phyloP scores from a whole-genome alignment of 2,797 vertebrate genomes.

The Synanceia verrucosa region DNA sequence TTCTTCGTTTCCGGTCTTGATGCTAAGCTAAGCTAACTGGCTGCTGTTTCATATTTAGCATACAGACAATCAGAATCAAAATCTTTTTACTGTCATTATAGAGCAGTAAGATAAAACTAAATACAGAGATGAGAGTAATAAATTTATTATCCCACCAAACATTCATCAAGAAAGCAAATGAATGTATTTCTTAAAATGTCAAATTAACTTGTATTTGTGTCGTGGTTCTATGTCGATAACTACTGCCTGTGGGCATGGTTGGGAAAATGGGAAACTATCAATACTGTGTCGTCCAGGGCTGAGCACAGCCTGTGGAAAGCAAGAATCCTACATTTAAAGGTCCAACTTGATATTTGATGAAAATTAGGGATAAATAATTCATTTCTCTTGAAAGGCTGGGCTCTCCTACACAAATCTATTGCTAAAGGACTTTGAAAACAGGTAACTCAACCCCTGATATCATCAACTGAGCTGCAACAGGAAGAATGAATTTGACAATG shows the following conservation, averaged over 20 bases:
- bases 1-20: neutral
- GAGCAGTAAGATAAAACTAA: no score
- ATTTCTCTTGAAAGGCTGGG: neutral
- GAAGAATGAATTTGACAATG: constrained; percentile 1
- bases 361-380: neutral
- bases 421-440: neutral
- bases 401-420: neutral
- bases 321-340: neutral
- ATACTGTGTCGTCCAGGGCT: neutral
- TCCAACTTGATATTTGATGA: neutral
- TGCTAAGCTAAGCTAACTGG: constrained; percentile 1
- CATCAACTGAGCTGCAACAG: constrained; percentile 9
- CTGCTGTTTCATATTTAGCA: neutral
- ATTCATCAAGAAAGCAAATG: neutral
- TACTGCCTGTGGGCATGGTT: neutral
- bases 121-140: neutral
- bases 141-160: neutral
- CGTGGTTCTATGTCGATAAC: neutral
- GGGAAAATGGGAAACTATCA: neutral
- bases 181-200: neutral
- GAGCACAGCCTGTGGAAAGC: neutral
- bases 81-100: no score
- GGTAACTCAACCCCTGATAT: constrained; percentile 13
- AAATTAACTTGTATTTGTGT: neutral
- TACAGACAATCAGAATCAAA: no score